Base-by-base conservation (phyloP, 2,797 vertebrate genomes). In the Enteromius mattozi region DNA sequence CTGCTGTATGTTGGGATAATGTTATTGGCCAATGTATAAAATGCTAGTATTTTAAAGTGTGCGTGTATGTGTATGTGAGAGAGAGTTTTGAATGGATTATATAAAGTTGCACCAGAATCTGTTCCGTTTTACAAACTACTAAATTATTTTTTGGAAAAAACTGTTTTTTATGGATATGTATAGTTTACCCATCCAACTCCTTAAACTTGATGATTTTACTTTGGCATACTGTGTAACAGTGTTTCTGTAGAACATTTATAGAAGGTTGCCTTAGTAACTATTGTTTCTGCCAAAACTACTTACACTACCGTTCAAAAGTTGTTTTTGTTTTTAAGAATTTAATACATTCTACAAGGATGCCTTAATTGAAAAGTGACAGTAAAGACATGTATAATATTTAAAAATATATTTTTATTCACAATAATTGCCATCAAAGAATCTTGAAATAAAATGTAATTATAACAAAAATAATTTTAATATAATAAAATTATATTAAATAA, bases 151-250 rank as follows among this genome's bases (percentile, higher is more conserved):
- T 54, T 2, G 47, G n/a, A 4, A 4, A 42, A 70, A 70, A 19
- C 49, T 21, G 30, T 81, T 74, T 82, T 82, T 40, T 75, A 75
- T 75, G 7, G 42, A 17, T 13, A 51, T 82, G 30, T 82, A 37
- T 37, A 66, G 21, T 75, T 66, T 75, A 75, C 70, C 71, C 59
- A 82, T 75, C 61, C 8, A 66, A 47, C 47, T 42, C 72, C 47
- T 70, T 56, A 82, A 75, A 82, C 63, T 35, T 80, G 37, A 63
- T 42, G 12, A 17, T 74, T 81, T 81, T 77, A 37, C 16, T 81
- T 51, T 17, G 21, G 40, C 7, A 24, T 56, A 35, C 77, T 56
- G 61, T 45, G 24, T 42, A 49, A 49, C 47, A 49, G 59, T 21
- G 4, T 40, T 80, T 81, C 6, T 12, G 45, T 24, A 35, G 3